A percentile compares a stretch with the other conserved stretches of the same genome.
Evolutionary conservation across 1,140 invertebrate species (phyloP).

Genomic region (Lanistes nyassanus): DNA sequence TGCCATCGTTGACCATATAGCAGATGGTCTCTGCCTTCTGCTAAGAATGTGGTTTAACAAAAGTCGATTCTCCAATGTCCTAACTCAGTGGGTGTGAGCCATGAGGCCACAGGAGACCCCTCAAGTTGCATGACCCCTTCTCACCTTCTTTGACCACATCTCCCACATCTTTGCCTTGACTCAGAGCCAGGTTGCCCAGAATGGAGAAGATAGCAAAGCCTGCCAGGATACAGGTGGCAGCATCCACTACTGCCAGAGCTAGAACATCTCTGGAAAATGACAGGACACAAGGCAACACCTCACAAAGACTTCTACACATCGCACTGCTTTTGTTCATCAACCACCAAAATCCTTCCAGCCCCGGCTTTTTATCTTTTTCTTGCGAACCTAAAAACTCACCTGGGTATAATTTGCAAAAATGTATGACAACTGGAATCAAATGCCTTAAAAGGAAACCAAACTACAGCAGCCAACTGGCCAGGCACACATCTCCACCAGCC

Average conservation of each 20-base stretch:
- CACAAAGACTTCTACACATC: neutral
- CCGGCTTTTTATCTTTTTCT: no score
- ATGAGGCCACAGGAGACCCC: constrained; percentile 1
- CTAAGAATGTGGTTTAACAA: no score
- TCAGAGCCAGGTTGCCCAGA: constrained; percentile 59
- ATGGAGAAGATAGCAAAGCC: constrained; percentile 65
- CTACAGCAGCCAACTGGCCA: no score
- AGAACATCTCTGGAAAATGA: constrained; percentile 55
- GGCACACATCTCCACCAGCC: no score
- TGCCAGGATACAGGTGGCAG: constrained; percentile 60
- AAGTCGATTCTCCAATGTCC: no score
- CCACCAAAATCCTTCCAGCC: neutral
- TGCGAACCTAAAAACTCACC: no score
- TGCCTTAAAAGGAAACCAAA: no score
- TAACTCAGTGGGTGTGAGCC: neutral
- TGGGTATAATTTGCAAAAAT: no score
- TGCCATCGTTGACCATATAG: no score
- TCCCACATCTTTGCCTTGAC: constrained; percentile 53
- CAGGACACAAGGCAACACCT: neutral
- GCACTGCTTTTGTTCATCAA: neutral
- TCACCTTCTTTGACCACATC: constrained; percentile 62
- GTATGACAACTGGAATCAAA: no score
- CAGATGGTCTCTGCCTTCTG: no score
- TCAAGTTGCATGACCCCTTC: constrained; percentile 20
- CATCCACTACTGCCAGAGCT: constrained; percentile 54